phyloP scores from a whole-genome alignment of 2,113 vertebrate species.

The Prochilodus magdalenae region DNA sequence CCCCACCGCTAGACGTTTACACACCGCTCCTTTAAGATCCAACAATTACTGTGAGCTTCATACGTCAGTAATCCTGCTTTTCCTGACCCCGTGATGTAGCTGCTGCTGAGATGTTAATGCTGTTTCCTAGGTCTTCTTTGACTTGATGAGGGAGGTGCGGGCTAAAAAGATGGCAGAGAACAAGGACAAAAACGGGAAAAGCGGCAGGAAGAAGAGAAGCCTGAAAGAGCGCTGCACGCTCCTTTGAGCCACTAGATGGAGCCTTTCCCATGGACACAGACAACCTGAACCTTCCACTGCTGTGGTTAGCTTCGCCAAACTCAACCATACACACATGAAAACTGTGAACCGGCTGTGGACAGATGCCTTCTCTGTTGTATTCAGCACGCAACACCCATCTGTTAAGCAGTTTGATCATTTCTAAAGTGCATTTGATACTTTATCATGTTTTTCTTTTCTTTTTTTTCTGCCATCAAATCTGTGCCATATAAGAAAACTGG shows the following conservation, averaged over 20 bases:
- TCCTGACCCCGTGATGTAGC: too few species aligned
- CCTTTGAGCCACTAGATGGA: slow-evolving; percentile 78
- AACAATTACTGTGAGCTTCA: too few species aligned
- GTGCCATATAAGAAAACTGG: not conserved
- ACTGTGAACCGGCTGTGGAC: slow-evolving; percentile 9
- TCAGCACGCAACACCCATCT: not conserved
- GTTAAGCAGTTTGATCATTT: not conserved
- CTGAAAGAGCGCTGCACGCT: slow-evolving; percentile 89
- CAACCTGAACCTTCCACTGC: not conserved
- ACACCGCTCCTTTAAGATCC: too few species aligned
- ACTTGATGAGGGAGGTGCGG: slow-evolving; percentile 95
- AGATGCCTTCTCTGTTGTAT: slow-evolving; percentile 15
- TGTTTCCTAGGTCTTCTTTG: slow-evolving; percentile 90
- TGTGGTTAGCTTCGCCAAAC: slow-evolving; percentile 18
- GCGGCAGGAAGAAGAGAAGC: slow-evolving; percentile 92
- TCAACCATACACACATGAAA: slow-evolving; percentile 25
- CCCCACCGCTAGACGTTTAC: too few species aligned
- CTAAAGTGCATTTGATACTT: slow-evolving; percentile 2
- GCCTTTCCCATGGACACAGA: slow-evolving; percentile 19
- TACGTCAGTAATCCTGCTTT: too few species aligned
- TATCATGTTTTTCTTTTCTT: not conserved
- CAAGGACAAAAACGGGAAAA: slow-evolving; percentile 94
- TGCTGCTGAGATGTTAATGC: not conserved
- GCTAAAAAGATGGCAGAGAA: slow-evolving; percentile 96
- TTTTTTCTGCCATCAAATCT: not conserved